These are phyloP conservation scores for Cervus canadensis DNA, from an alignment of 2,113 vertebrate genomes.

Conservation along the genomic window DNA sequence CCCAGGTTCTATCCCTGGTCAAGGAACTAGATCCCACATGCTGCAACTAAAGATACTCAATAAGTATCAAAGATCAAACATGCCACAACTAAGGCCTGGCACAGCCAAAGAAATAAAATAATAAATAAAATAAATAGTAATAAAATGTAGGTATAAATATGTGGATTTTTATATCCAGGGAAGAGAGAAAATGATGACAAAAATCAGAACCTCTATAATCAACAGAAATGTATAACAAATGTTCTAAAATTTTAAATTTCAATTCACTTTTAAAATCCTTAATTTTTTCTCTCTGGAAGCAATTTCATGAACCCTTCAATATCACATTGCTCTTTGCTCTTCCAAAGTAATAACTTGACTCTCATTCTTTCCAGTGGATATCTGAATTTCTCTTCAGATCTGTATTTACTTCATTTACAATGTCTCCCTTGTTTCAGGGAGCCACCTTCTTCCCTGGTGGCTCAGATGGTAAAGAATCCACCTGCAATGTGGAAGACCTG, in stretches of 20 bases:
- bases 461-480: rapidly evolving
- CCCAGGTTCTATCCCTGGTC: not conserved
- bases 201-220: not conserved
- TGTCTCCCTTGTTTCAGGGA: not conserved
- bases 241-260: not conserved
- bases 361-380: not conserved
- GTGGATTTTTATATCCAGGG: not conserved
- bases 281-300: not conserved
- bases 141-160: not conserved
- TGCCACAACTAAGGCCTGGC: not conserved
- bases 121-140: not conserved
- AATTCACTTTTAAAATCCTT: not conserved
- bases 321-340: not conserved
- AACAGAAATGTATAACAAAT: not conserved
- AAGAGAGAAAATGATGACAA: not conserved
- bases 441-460: not conserved
- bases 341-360: not conserved
- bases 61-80: not conserved
- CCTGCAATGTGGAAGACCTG: not conserved
- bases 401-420: not conserved
- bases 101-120: not conserved
- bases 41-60: not conserved
- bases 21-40: not conserved
- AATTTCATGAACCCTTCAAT: not conserved
- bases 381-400: not conserved